These are phyloP conservation scores for Telmatherina bonti DNA, from an alignment of 2,797 vertebrate species.

Conservation along the genomic window DNA sequence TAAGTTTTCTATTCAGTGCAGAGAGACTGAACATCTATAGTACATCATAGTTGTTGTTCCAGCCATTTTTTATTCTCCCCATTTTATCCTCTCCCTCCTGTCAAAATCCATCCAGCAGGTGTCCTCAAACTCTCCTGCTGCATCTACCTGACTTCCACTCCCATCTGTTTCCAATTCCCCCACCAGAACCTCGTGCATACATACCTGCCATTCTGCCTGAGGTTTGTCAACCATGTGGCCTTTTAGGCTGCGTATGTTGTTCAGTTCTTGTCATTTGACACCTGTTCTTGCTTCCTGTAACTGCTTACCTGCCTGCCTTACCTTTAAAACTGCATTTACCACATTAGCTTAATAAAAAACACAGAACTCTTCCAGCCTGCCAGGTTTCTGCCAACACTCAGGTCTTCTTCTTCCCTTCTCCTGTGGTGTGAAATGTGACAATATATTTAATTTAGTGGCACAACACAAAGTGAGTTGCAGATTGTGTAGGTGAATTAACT, in stretches of 20 bases:
- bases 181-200: background rate
- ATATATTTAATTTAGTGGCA: conserved; percentile 56
- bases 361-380: conserved; percentile 1
- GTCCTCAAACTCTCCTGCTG: background rate
- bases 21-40: background rate
- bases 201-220: background rate
- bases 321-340: conserved; percentile 7
- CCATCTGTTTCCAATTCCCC: conserved; percentile 23
- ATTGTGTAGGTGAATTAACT: conserved; percentile 9
- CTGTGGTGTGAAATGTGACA: conserved; percentile 2
- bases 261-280: background rate
- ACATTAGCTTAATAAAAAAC: conserved; percentile 9
- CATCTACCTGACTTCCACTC: conserved; percentile 2
- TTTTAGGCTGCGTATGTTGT: background rate
- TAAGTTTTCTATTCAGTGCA: background rate
- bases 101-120: conserved; percentile 4
- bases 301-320: background rate
- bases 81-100: background rate
- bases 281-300: conserved; percentile 5
- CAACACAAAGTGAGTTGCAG: conserved; percentile 40
- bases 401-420: background rate
- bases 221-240: background rate
- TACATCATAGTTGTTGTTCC: background rate
- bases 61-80: conserved; percentile 3
- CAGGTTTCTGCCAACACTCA: conserved; percentile 3